These are phyloP conservation scores for Atrina japonica DNA, from an alignment of 2,888 invertebrate species.

Conservation along the genomic window DNA sequence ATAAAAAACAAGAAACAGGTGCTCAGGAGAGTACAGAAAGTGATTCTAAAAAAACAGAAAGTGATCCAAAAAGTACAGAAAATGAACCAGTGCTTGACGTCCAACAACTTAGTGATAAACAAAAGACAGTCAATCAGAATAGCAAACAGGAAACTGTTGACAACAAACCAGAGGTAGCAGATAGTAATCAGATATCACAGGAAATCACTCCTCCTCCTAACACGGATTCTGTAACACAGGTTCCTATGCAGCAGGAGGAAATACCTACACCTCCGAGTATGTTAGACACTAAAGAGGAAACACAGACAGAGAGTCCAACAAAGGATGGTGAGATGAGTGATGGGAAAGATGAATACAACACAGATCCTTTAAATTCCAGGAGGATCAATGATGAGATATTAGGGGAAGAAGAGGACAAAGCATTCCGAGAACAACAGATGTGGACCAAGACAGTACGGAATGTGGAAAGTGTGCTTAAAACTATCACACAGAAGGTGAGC, in stretches of 20 bases:
- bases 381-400: slow-evolving; percentile 55
- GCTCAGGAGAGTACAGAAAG: neutral
- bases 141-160: neutral
- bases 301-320: slow-evolving; percentile 7
- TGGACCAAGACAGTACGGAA: slow-evolving; percentile 37
- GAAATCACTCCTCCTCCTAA: slow-evolving; percentile 5
- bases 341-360: slow-evolving; percentile 35
- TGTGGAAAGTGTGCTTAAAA: slow-evolving; percentile 49
- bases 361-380: slow-evolving; percentile 40
- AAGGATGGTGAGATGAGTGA: slow-evolving; percentile 21
- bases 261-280: slow-evolving; percentile 14
- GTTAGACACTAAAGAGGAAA: neutral
- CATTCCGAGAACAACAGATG: slow-evolving; percentile 34
- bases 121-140: too few species aligned
- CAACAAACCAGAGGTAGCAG: neutral
- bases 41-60: slow-evolving; percentile 6
- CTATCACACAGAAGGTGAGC: slow-evolving; percentile 53
- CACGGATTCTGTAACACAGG: neutral
- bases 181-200: neutral
- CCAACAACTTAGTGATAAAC: too few species aligned
- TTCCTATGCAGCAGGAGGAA: slow-evolving; percentile 10
- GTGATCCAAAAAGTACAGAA: slow-evolving; percentile 1
- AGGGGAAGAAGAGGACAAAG: slow-evolving; percentile 48
- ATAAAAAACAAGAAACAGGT: slow-evolving; percentile 14
- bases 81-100: too few species aligned